Evolutionary conservation across 2,888 invertebrate genomes (phyloP), one percentile per base, ranked within the genome.

Genomic region (Nowickia ferox): DNA sequence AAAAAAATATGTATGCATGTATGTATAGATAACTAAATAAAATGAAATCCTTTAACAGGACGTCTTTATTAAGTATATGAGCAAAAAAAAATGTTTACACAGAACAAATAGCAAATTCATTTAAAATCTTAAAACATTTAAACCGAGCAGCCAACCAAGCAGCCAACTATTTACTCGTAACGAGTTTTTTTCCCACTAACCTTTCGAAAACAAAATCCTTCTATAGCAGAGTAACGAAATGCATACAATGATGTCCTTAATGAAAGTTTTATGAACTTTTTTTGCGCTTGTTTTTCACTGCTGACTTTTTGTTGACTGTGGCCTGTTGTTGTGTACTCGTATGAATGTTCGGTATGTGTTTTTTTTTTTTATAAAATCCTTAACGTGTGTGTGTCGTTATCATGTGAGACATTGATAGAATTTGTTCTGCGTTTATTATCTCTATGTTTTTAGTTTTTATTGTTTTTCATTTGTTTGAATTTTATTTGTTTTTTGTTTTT

Each of bases 181-280:
- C 1, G n/a, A 9, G 22, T 57, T 22, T 65, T 55, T 22, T 30
- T 69, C 15, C 44, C 44, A 22, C 1, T 19, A 66, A 44, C n/a
- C 42, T 63, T 51, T 42, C 19, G 17, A 30, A 61, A 40, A 22
- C 30, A 71, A 71, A 57, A 74, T 17, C 4, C 22, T 63, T 63
- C 48, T 38, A 4, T 19, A 22, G 61, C 72, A 87, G 87, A 87
- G 87, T 89, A 90, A 88, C 87, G 89, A 89, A n/a, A 90, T 90
- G 89, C 88, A 88, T 88, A 89, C 89, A 89, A 89, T 88, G 89
- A 55, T 65, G 79, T 89, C 88, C 90, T 89, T 90, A 91, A 92
- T 91, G 91, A 91, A 92, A 91, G 91, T 91, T 92, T 90, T 88
- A 91, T 89, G 90, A 91, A 90, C 89, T 90, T 89, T 88, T 88